Conservation (phyloP, 2,113 vertebrate species). For the Rostratula benghalensis region DNA sequence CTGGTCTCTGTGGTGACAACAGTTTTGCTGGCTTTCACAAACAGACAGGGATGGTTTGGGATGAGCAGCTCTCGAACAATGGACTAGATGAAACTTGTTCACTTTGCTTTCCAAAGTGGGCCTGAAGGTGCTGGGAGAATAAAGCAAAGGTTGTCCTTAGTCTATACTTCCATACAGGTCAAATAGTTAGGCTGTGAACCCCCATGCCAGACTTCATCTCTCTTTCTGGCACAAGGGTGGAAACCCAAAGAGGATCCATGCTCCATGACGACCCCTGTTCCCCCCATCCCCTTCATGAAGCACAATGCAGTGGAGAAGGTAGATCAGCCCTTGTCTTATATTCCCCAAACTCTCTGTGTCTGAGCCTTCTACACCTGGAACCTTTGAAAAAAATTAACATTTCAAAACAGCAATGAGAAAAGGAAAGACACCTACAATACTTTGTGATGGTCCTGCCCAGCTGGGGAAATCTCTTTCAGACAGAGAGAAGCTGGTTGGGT, state of each 20-base stretch:
- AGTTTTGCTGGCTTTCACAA: fast-evolving
- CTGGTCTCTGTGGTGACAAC: fast-evolving
- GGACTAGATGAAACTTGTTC: not conserved
- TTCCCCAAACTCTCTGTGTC: not conserved
- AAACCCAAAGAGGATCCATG: not conserved
- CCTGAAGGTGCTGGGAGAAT: not conserved
- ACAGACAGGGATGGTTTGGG: not conserved
- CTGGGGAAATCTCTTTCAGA: not conserved
- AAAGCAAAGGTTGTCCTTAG: not conserved
- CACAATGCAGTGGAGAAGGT: not conserved
- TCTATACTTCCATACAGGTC: not conserved
- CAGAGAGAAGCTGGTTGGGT: not conserved
- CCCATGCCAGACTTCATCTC: not conserved
- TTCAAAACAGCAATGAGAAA: not conserved
- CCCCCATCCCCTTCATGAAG: not conserved
- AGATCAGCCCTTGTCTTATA: not conserved
- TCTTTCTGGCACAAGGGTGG: not conserved
- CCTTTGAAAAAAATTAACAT: not conserved
- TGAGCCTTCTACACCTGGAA: not conserved
- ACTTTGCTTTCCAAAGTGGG: not conserved
- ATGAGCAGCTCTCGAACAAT: not conserved
- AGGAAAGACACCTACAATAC: not conserved
- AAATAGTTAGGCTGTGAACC: not conserved
- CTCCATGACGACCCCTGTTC: not conserved
- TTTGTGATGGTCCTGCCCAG: not conserved